Conservation (phyloP, 2,888 invertebrate species). For the Pollenia angustigena region DNA sequence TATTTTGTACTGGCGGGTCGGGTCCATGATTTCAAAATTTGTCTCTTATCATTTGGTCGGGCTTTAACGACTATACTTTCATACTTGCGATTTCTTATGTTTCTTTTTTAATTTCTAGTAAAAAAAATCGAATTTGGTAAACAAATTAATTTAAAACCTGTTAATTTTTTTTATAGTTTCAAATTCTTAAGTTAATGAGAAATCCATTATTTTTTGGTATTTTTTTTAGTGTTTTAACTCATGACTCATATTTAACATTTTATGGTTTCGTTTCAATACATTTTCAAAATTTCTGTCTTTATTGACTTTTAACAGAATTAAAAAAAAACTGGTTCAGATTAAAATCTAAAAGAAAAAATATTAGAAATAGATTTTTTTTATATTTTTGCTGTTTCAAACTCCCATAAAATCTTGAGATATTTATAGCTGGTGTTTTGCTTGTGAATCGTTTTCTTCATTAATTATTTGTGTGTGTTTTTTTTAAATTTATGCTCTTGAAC, state of each 20-base stretch:
- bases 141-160: conserved; percentile 43
- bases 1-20: no score
- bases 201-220: background rate
- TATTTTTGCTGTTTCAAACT: conserved; percentile 12
- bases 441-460: background rate
- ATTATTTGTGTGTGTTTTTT: conserved; percentile 12
- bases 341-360: conserved; percentile 45
- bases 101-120: background rate
- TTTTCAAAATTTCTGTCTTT: background rate
- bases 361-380: conserved; percentile 50
- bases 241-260: conserved; percentile 63
- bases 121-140: background rate
- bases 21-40: no score
- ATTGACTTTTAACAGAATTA: background rate
- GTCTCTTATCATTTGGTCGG: no score
- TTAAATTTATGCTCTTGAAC: conserved; percentile 44
- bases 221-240: background rate
- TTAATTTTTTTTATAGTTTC: conserved; percentile 23
- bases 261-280: conserved; percentile 40
- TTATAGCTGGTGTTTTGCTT: conserved; percentile 13
- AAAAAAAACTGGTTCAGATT: conserved; percentile 50
- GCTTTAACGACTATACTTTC: no score
- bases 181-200: conserved; percentile 13
- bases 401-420: conserved; percentile 37
- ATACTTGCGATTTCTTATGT: no score